phyloP scores from a whole-genome alignment of 2,888 invertebrate genomes.

The Clostera curtula region DNA sequence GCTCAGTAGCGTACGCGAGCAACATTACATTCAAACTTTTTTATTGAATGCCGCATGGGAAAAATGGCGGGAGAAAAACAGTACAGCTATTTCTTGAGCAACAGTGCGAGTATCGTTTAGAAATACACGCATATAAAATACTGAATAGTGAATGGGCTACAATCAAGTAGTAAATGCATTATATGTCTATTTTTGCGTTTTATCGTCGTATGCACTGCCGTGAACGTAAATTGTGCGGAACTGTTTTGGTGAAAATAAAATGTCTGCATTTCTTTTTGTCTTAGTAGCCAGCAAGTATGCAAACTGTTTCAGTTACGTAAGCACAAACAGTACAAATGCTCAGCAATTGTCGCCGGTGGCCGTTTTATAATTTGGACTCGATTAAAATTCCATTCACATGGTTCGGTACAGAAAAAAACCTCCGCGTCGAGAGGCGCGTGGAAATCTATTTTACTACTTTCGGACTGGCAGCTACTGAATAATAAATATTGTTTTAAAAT shows the following conservation, averaged over 20 bases:
- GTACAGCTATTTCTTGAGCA: constrained; percentile 25
- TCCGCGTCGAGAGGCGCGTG: too few species aligned
- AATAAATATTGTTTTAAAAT: too few species aligned
- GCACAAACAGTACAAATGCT: too few species aligned
- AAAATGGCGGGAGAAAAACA: constrained; percentile 26
- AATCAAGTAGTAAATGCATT: constrained; percentile 18
- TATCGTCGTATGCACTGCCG: constrained; percentile 19
- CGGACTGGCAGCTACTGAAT: too few species aligned
- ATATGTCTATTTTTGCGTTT: constrained; percentile 33
- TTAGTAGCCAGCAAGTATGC: constrained; percentile 2
- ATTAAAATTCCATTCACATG: too few species aligned
- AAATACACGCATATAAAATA: constrained; percentile 24
- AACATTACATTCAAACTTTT: constrained; percentile 11
- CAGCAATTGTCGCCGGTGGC: too few species aligned
- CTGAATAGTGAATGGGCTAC: constrained; percentile 25
- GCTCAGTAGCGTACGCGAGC: constrained; percentile 16
- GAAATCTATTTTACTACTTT: too few species aligned
- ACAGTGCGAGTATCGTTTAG: constrained; percentile 23
- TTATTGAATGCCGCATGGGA: constrained; percentile 32
- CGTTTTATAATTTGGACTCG: too few species aligned
- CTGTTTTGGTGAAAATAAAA: constrained; percentile 36
- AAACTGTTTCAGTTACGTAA: too few species aligned
- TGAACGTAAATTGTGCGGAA: constrained; percentile 31
- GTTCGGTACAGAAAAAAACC: too few species aligned
- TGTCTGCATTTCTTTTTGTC: constrained; percentile 35